Base-by-base conservation (phyloP, 2,888 invertebrate genomes). In the Bruchidius siliquastri region DNA sequence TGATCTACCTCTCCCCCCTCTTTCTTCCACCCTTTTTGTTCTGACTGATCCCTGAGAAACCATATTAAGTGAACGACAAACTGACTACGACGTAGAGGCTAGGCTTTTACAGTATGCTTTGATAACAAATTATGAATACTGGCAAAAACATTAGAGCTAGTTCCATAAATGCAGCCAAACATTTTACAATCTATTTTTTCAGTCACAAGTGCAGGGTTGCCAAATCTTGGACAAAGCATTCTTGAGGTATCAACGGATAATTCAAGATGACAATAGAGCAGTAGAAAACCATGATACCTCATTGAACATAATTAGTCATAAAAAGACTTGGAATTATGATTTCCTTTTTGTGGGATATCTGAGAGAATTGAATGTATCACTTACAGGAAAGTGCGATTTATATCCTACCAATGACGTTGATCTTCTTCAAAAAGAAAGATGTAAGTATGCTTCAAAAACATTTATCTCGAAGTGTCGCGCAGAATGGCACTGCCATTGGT, bases 391-490 rank as follows among this genome's bases (percentile, higher is more conserved):
- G 0, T 96, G 96, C 83, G 49, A 49, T 1, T 49, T 18, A 13
- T 49, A 49, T 13, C 49, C 49, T 13, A 13, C 8, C 8, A 90
- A 92, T 80, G 82, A 87, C 0, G 74, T 75, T 22, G 86, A 87
- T 0, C 88, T 49, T 49, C 89, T 81, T 96, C 96, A 0, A 86
- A 90, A 76, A 86, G 92, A 66, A 85, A 89, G 71, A 94, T 94
- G 91, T 90, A 93, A 83, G 96, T 96, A 87, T 89, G 90, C 79
- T 96, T 93, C 94, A 88, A 89, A 91, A 77, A 72, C 49, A 20
- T 49, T 18, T 13, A 20, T 3, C 0, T 70, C 13, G 22, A 67
- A 85, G n/a, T n/a, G n/a, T n/a, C n/a, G n/a, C n/a, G n/a, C n/a
- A n/a, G n/a, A n/a, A n/a, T n/a, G n/a, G n/a, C 66, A 67, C 32